Evolutionary conservation across 2,888 invertebrate species (phyloP), one percentile per base, ranked within the genome.

Genomic region (Cataglyphis livida): DNA sequence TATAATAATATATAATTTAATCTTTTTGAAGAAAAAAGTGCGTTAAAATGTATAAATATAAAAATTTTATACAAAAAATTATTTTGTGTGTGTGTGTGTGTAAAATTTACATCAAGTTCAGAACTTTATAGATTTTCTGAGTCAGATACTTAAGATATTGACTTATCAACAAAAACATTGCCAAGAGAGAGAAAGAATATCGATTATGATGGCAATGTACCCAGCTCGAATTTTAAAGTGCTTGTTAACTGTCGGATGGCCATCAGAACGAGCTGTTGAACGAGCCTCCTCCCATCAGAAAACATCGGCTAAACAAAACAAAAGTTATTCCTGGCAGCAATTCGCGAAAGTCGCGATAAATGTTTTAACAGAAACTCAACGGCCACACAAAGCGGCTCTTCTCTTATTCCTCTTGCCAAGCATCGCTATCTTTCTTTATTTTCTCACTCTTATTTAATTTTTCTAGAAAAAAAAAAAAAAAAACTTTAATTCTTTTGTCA

Each of bases 271-370:
- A 65, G 65, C 78, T 61, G 62, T 87, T 59, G 44, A 35, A 41
- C 59, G 18, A 10, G 59, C 32, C 59, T 66, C 32, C 35, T 61
- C 41, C 74, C 64, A 62, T 78, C 57, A 59, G 65, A 75, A 61
- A 51, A 54, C 35, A 28, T 54, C 41, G 81, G 57, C 71, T 62
- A 85, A 89, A 81, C 74, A 82, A 85, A 89, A 82, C 81, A 82
- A 74, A 48, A 48, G 64, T 81, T 83, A 87, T 82, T 84, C 57
- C 61, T 76, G 81, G 83, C 84, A 44, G 68, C 79, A 81, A 38
- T 38, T 54, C 71, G 62, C 7, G 81, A 71, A 79, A 84, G 84
- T 81, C 35, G 15, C 62, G 38, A 66, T 75, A 74, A 78, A 83
- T 81, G 64, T 41, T 71, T 21, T 54, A 54, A n/a, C 61, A 44